phyloP scores from a whole-genome alignment of 2,797 vertebrate genomes.

The Streptopelia turtur region DNA sequence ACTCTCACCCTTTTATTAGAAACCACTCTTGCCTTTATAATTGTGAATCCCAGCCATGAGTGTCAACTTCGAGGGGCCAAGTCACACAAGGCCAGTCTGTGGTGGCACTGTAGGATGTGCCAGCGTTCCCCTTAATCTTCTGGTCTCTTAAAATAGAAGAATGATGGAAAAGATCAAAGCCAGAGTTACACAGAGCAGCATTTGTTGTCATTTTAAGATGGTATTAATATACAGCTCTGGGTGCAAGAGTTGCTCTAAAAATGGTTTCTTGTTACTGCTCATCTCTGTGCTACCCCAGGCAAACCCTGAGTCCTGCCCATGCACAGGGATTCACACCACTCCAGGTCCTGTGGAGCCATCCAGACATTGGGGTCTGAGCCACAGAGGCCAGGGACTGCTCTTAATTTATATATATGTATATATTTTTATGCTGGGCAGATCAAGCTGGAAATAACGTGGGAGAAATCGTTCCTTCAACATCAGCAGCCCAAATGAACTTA shows the following conservation, averaged over 20 bases:
- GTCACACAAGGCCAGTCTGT: background rate
- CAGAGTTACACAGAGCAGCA: background rate
- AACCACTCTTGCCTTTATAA: background rate
- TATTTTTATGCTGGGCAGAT: background rate
- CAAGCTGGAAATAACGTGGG: background rate
- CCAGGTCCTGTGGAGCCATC: background rate
- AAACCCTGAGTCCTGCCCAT: slow-evolving; percentile 5
- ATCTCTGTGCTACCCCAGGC: background rate
- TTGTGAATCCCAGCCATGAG: background rate
- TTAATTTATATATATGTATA: background rate
- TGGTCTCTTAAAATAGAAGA: background rate
- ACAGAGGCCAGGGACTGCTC: background rate
- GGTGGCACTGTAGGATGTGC: background rate
- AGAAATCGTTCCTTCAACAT: background rate
- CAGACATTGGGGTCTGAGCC: background rate
- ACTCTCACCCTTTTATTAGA: background rate
- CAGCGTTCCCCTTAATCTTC: background rate
- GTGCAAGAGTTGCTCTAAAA: background rate
- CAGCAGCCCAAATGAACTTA: background rate
- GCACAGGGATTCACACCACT: background rate
- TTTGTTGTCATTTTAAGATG: background rate
- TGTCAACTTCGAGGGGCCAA: background rate
- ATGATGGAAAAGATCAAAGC: background rate
- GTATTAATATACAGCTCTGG: background rate
- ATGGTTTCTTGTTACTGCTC: background rate